Conservation (phyloP, 2,888 invertebrate species). For the Thereva unica region DNA sequence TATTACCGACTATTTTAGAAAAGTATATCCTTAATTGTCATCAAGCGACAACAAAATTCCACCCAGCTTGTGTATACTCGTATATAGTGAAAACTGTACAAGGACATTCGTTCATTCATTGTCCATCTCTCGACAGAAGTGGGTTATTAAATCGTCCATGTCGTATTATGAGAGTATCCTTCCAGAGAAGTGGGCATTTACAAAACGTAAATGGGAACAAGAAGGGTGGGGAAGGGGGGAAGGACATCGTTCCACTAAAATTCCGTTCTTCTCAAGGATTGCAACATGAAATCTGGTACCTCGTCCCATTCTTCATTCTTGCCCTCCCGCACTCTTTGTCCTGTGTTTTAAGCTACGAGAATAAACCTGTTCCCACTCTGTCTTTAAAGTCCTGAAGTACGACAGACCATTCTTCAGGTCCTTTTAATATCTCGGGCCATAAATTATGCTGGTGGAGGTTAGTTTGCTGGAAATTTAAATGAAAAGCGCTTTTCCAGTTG, state of each 20-base stretch:
- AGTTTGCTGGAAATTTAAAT: constrained; percentile 26
- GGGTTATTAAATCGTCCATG: constrained; percentile 27
- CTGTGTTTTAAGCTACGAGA: constrained; percentile 9
- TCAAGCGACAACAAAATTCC: background rate
- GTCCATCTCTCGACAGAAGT: constrained; percentile 7
- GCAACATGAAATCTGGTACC: constrained; percentile 2
- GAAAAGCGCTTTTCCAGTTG: constrained; percentile 22
- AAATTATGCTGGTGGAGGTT: constrained; percentile 28
- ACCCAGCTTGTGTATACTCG: constrained; percentile 5
- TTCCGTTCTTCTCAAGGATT: background rate
- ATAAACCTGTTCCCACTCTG: constrained; percentile 1
- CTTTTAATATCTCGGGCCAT: constrained; percentile 29
- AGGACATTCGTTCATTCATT: constrained; percentile 15
- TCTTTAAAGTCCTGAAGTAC: constrained; percentile 1
- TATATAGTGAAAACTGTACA: constrained; percentile 4
- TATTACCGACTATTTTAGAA: constrained; percentile 8
- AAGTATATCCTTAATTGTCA: too few relatives aligned
- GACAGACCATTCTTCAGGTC: constrained; percentile 31
- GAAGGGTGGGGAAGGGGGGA: background rate
- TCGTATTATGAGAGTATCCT: constrained; percentile 11
- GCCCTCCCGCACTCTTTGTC: background rate
- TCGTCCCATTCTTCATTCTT: background rate
- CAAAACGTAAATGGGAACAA: too few relatives aligned
- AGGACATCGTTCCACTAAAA: constrained; percentile 4
- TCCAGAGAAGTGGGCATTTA: background rate